Percentiles rank a stretch among this genome's conserved stretches.
phyloP scores from a whole-genome alignment of 2,113 vertebrate species.

The Macheiramphus alcinus region DNA sequence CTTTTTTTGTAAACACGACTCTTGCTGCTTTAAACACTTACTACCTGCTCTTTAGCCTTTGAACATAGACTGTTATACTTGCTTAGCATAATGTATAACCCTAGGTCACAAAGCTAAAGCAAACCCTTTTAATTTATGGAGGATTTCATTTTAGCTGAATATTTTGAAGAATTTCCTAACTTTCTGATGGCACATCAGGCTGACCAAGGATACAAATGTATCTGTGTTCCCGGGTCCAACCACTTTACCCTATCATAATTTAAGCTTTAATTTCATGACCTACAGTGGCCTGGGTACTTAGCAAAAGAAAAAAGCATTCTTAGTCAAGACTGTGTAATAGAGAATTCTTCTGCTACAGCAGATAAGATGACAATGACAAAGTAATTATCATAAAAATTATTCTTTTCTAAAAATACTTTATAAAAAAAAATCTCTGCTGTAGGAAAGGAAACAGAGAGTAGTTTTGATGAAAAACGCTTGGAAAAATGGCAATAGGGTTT shows the following conservation, averaged over 20 bases:
- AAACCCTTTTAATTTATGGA: slow-evolving; percentile 65
- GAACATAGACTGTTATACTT: slow-evolving; percentile 17
- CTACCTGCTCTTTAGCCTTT: slow-evolving; percentile 69
- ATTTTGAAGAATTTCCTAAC: slow-evolving; percentile 37
- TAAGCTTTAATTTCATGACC: slow-evolving; percentile 47
- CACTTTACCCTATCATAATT: slow-evolving; percentile 25
- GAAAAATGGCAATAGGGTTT: neutral
- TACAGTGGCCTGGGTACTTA: neutral
- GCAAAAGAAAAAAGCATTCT: neutral
- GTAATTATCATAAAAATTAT: slow-evolving; percentile 39
- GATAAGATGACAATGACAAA: slow-evolving; percentile 30
- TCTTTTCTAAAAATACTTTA: slow-evolving; percentile 13
- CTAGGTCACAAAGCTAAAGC: slow-evolving; percentile 52
- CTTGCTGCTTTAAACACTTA: slow-evolving; percentile 57
- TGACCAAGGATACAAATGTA: neutral
- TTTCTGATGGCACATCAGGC: neutral
- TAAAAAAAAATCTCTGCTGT: neutral
- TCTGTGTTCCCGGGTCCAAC: neutral
- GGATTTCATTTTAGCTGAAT: slow-evolving; percentile 50
- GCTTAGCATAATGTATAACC: slow-evolving; percentile 67
- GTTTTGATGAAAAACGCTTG: neutral
- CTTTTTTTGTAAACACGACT: neutral
- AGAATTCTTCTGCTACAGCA: neutral
- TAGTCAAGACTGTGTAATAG: neutral
- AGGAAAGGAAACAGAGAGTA: neutral